Percentiles rank a stretch among this genome's conserved stretches.
phyloP scores from a whole-genome alignment of 1,140 invertebrate species.

The Subanguina moxae region DNA sequence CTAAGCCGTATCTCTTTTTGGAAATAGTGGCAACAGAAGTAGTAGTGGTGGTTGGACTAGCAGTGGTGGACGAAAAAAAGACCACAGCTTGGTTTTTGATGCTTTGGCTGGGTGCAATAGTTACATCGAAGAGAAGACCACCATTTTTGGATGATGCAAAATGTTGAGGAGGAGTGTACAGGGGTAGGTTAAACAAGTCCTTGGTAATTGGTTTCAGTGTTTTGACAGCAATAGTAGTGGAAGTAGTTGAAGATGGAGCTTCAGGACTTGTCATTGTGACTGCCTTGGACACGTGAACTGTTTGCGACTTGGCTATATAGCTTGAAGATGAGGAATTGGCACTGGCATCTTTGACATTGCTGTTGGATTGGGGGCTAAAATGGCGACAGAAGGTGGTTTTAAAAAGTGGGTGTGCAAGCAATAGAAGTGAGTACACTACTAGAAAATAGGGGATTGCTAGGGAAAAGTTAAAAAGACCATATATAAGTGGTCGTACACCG shows the following conservation, averaged over 20 bases:
- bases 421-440: too few species aligned
- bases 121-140: neutral
- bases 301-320: neutral
- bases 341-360: too few species aligned
- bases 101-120: neutral
- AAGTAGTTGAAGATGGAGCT: conserved; percentile 1
- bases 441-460: too few species aligned
- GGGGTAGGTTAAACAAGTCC: conserved; percentile 11
- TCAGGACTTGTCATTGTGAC: conserved; percentile 8
- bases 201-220: conserved; percentile 21
- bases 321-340: too few species aligned
- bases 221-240: neutral
- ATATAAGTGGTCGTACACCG: too few species aligned
- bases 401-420: too few species aligned
- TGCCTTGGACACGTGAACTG: neutral
- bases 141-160: neutral
- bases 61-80: neutral
- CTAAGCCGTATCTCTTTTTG: neutral
- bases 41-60: neutral
- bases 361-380: too few species aligned
- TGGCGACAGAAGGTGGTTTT: too few species aligned
- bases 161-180: neutral
- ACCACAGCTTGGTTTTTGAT: neutral
- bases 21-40: neutral
- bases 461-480: too few species aligned